Evolutionary conservation across 2,888 invertebrate genomes (phyloP), one percentile per base, ranked within the genome.

Genomic region (Melanophora roralis): DNA sequence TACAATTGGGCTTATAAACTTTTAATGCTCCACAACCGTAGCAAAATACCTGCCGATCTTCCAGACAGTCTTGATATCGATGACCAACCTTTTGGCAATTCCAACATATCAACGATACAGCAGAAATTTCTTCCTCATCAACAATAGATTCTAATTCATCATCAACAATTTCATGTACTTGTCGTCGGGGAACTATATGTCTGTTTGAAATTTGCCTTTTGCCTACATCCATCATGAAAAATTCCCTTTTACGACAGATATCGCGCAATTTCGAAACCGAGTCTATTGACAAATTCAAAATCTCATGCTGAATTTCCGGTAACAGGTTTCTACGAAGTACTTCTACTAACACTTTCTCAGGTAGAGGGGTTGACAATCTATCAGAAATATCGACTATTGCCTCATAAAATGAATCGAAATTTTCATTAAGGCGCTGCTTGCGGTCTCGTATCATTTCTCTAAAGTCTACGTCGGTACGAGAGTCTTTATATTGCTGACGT

Each of bases 391-490:
- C 49, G 5, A 77, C 11, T 12, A 77, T 27, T 0, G 64, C 43
- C 8, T 78, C 72, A 36, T 65, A 78, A 36, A 72, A 78, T 0
- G 60, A 8, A 27, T 81, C 80, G 23, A 81, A 81, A 8, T 5
- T 49, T 64, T 81, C 72, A 38, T 49, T 38, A 4, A 2, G 40
- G 6, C 59, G 34, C n/a, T 75, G 79, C 7, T 71, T 76, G 1
- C 80, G 23, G 40, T 72, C 62, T 0, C 75, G 38, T 5, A 75
- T 67, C 49, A 72, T 74, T 38, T 79, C 79, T 0, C 74, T 12
- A 9, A 55, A 36, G 21, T 78, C 73, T 3, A 78, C 53, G 59
- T 78, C 73, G 5, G 60, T 73, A 9, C 71, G 12, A 0, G 69
- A 67, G 14, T 76, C 80, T 14, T 71, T 71, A 12, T 67, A 76